Conservation (phyloP, 64 coral and sea anemone genomes). For the Montipora efflorescens region DNA sequence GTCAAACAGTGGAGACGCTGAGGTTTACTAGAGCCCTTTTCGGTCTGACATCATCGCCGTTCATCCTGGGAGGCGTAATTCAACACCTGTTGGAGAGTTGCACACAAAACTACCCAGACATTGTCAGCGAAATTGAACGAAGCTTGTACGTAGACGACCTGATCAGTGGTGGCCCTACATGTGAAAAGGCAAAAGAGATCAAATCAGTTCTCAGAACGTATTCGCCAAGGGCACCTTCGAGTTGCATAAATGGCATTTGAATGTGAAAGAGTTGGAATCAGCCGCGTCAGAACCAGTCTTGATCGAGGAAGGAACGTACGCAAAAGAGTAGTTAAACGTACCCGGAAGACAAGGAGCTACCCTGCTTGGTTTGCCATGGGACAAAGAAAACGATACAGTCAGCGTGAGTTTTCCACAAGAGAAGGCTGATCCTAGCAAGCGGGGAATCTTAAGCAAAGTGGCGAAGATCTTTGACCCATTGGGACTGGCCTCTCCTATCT, state of each 20-base stretch:
- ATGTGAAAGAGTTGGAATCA: too few species aligned
- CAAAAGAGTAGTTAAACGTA: too few species aligned
- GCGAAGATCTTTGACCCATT: too few species aligned
- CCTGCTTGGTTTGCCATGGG: too few species aligned
- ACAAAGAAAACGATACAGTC: neutral
- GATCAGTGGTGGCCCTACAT: conserved; percentile 42
- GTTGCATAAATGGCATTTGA: too few species aligned
- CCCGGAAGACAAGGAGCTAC: too few species aligned
- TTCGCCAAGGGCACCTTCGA: too few species aligned
- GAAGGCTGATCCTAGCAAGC: neutral
- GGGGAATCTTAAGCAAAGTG: too few species aligned
- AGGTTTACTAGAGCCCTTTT: conserved; percentile 20
- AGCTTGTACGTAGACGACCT: neutral
- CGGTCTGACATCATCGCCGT: neutral
- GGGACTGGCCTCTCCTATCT: too few species aligned
- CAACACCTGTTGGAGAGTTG: conserved; percentile 3
- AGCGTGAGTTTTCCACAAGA: conserved; percentile 31
- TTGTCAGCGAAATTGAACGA: conserved; percentile 38
- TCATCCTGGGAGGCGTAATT: conserved; percentile 15
- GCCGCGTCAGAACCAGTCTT: too few species aligned
- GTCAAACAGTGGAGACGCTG: conserved; percentile 24
- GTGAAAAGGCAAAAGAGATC: conserved; percentile 32
- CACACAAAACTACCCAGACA: neutral
- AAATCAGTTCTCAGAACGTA: conserved; percentile 20
- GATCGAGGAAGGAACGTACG: too few species aligned